A percentile compares a stretch with the other conserved stretches of the same genome.
Conservation (phyloP, 2,888 invertebrate species). For the Aelia acuminata region DNA sequence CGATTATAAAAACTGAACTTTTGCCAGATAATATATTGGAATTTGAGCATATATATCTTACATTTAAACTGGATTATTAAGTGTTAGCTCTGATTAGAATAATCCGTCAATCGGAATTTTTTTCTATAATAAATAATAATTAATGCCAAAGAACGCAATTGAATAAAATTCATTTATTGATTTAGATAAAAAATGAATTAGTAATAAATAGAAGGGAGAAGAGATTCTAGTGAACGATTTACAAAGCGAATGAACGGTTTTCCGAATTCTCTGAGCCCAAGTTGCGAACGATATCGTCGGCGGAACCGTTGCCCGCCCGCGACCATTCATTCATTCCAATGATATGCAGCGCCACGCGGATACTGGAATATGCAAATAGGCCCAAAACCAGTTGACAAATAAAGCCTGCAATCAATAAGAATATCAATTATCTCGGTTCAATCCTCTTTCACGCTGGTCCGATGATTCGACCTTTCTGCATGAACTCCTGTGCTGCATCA, state of each 20-base stretch:
- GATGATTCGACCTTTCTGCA: constrained; percentile 16
- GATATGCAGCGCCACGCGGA: background rate
- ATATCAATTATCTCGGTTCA: background rate
- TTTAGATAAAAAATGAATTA: too few species aligned
- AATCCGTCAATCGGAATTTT: too few species aligned
- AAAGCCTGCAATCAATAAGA: background rate
- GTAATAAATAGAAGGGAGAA: too few species aligned
- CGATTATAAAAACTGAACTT: too few species aligned
- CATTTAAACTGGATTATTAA: too few species aligned
- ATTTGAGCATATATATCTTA: too few species aligned
- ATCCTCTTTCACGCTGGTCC: background rate
- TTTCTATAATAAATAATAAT: too few species aligned
- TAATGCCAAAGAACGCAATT: too few species aligned
- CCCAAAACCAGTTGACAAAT: background rate
- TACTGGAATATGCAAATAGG: background rate
- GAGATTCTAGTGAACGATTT: too few species aligned
- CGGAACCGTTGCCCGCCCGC: background rate
- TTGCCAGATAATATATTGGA: too few species aligned
- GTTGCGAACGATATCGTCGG: background rate
- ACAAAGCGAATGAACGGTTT: background rate
- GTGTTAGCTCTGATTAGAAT: too few species aligned
- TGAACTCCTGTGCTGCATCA: background rate
- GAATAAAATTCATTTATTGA: too few species aligned
- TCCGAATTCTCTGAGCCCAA: background rate
- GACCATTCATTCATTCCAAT: background rate